phyloP scores from a whole-genome alignment of 2,113 vertebrate genomes.

The Ochotona princeps region DNA sequence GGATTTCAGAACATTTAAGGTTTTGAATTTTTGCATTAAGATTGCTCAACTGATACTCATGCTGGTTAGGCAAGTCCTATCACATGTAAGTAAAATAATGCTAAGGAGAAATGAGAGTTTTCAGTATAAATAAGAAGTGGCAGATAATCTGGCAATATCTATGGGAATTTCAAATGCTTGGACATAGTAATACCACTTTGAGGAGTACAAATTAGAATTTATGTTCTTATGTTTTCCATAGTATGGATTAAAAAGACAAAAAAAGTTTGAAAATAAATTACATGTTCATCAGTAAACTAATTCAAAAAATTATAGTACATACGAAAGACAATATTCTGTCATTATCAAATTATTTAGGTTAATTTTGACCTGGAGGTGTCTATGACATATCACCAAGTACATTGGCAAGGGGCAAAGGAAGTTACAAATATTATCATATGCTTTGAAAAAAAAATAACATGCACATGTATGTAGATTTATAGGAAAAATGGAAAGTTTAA shows the following conservation, averaged over 20 bases:
- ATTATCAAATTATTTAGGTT: constrained; percentile 42
- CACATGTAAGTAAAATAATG: constrained; percentile 48
- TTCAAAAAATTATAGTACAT: constrained; percentile 38
- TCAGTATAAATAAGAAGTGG: constrained; percentile 16
- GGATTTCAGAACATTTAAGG: neutral
- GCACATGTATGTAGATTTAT: neutral
- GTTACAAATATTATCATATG: neutral
- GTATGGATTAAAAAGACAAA: neutral
- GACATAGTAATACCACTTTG: neutral
- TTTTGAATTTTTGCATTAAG: neutral
- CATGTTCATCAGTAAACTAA: constrained; percentile 51
- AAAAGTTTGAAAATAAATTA: constrained; percentile 16
- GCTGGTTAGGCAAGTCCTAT: constrained; percentile 5
- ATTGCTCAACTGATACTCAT: neutral
- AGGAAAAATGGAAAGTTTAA: constrained; percentile 34
- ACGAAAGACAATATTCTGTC: constrained; percentile 46
- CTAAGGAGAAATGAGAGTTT: constrained; percentile 40
- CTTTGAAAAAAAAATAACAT: constrained; percentile 24
- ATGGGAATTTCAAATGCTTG: constrained; percentile 27
- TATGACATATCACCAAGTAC: constrained; percentile 33
- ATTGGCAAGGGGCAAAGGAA: constrained; percentile 33
- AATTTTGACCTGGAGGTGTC: constrained; percentile 7
- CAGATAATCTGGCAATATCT: constrained; percentile 49
- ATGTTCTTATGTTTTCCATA: constrained; percentile 5
- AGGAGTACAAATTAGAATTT: constrained; percentile 7